Base-by-base conservation (phyloP, 2,888 invertebrate genomes). In the Notodonta ziczac region DNA sequence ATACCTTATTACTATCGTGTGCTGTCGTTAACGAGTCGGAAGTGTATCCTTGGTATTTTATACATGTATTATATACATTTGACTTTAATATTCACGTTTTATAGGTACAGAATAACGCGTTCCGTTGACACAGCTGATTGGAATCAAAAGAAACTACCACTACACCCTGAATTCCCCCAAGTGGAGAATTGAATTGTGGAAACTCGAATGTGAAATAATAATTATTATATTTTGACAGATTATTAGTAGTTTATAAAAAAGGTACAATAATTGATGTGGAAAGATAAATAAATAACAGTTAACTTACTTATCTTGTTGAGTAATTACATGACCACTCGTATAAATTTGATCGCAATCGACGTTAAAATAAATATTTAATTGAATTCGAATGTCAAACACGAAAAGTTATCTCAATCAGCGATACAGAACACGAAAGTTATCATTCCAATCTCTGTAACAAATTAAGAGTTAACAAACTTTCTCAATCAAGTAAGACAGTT, bases 401-500 rank as follows among this genome's bases (percentile, higher is more conserved):
- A 56, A 62, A 59, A 56, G 58, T 67, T 65, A 61, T 40, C 57
- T 16, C 57, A 51, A 59, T 60, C 39, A 39, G 44, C 55, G 62
- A 56, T 60, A 61, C 52, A 56, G 63, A 60, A 66, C 63, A 60
- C 57, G 55, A 62, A 72, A 69, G 68, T 74, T 65, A 67, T 65
- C 53, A 65, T 59, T 60, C 56, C 57, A 63, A 56, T 55, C 55
- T 60, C 55, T 54, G 24, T 57, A 65, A 66, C 69, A 77, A 82
- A 80, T 78, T 72, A 81, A 71, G 66, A 76, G 71, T 67, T 63
- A 68, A 62, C 62, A 70, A 86, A 87, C 72, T 84, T 84, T 79
- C 76, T 70, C 81, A 83, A 85, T 83, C 80, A 82, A 85, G 78
- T 77, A 72, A 81, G 84, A 79, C 80, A 83, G 83, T 85, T 84